A percentile compares a stretch with the other conserved stretches of the same genome.
phyloP scores from a whole-genome alignment of 2,888 invertebrate genomes.

The Notodonta dromedarius region DNA sequence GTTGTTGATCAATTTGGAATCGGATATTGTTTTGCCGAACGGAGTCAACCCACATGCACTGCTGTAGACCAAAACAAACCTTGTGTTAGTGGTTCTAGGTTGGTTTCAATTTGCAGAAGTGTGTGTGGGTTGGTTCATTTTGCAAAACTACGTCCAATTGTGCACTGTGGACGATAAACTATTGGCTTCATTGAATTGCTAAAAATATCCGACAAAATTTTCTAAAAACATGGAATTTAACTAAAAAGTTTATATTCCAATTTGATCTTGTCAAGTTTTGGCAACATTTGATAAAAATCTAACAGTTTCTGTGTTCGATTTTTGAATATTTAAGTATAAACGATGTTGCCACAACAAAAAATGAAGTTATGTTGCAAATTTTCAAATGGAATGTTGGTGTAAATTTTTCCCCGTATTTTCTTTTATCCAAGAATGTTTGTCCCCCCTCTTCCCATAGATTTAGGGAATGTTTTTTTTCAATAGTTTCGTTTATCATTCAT shows the following conservation, averaged over 20 bases:
- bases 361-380: conserved; percentile 65
- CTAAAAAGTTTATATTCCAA: conserved; percentile 65
- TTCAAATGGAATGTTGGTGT: conserved; percentile 89
- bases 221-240: conserved; percentile 33
- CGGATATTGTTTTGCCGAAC: too few species aligned
- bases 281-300: conserved; percentile 57
- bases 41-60: too few species aligned
- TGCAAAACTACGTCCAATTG: conserved; percentile 34
- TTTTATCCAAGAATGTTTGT: conserved; percentile 85
- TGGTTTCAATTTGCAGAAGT: too few species aligned
- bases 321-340: conserved; percentile 32
- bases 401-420: conserved; percentile 69
- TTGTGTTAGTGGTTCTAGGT: too few species aligned
- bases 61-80: too few species aligned
- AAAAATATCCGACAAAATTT: conserved; percentile 27
- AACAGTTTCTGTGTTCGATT: conserved; percentile 18
- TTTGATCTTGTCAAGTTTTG: conserved; percentile 75
- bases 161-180: conserved; percentile 63
- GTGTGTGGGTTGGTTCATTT: too few species aligned
- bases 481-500: conserved; percentile 67
- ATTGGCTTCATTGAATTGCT: conserved; percentile 66
- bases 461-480: conserved; percentile 68
- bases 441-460: conserved; percentile 68
- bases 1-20: conserved; percentile 81
- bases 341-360: conserved; percentile 72